These are phyloP conservation scores for Drosophila ohnishii DNA, from an alignment of 1,140 invertebrate genomes.

Conservation along the genomic window DNA sequence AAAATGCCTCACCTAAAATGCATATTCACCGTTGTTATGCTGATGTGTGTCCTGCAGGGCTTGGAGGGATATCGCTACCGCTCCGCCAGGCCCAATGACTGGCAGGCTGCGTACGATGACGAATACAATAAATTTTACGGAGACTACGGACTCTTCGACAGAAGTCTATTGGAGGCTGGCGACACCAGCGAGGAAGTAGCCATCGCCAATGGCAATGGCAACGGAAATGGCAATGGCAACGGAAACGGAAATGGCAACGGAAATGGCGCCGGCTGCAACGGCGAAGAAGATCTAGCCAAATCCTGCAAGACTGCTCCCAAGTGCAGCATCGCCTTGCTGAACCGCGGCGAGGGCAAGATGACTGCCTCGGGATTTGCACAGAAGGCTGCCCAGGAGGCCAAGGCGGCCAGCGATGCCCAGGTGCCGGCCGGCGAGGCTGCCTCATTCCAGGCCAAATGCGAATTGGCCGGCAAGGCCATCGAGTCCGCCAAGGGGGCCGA, in stretches of 20 bases:
- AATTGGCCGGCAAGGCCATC: slow-evolving; percentile 1
- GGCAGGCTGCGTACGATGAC: too few species aligned
- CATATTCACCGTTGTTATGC: too few species aligned
- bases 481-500: neutral
- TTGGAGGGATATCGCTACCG: too few species aligned
- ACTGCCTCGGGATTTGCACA: neutral
- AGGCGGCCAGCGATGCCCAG: slow-evolving; percentile 5
- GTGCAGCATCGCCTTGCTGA: neutral
- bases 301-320: neutral
- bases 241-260: neutral
- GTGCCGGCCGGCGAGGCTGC: neutral
- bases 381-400: neutral
- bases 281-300: neutral
- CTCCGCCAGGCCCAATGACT: too few species aligned
- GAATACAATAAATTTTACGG: too few species aligned
- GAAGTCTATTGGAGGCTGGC: too few species aligned
- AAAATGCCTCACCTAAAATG: too few species aligned
- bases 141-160: too few species aligned
- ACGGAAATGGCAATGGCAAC: too few species aligned
- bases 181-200: too few species aligned
- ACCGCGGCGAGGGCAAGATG: neutral
- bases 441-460: slow-evolving; percentile 1
- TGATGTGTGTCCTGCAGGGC: too few species aligned
- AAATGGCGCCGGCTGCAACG: neutral
- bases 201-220: too few species aligned